Evolutionary conservation across 2,797 vertebrate species (phyloP).

Genomic region (Brachyalestes nurse): DNA sequence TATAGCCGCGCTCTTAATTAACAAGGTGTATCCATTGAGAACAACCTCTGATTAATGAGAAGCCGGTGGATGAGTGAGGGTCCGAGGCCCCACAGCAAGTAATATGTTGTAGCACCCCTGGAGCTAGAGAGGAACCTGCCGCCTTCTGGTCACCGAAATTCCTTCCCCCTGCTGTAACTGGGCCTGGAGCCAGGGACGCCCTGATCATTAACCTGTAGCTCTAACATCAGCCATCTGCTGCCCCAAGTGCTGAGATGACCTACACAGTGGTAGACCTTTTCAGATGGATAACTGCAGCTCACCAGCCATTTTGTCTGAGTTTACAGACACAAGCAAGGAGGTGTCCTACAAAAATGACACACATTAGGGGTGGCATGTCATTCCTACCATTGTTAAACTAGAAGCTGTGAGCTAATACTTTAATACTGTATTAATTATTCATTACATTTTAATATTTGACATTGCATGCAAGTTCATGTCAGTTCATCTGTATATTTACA

Average conservation of each 20-base stretch:
- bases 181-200: constrained; percentile 37
- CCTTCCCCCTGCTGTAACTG: constrained; percentile 22
- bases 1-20: constrained; percentile 33
- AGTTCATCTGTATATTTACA: too few species aligned
- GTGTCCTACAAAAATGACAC: not conserved
- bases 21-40: constrained; percentile 15
- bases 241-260: constrained; percentile 29
- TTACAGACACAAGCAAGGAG: not conserved
- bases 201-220: constrained; percentile 46
- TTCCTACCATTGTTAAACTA: too few species aligned
- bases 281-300: constrained; percentile 12
- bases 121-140: constrained; percentile 6
- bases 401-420: too few species aligned
- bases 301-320: not conserved
- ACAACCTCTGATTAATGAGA: constrained; percentile 21
- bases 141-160: constrained; percentile 39
- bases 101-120: constrained; percentile 11
- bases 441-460: too few species aligned
- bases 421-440: too few species aligned
- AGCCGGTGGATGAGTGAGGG: constrained; percentile 1
- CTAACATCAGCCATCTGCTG: constrained; percentile 52
- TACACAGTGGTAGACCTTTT: constrained; percentile 30
- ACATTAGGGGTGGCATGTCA: too few species aligned
- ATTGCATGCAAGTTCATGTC: too few species aligned
- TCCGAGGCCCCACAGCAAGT: constrained; percentile 4